phyloP scores from a whole-genome alignment of 2,113 vertebrate species.

The Elephas maximus region DNA sequence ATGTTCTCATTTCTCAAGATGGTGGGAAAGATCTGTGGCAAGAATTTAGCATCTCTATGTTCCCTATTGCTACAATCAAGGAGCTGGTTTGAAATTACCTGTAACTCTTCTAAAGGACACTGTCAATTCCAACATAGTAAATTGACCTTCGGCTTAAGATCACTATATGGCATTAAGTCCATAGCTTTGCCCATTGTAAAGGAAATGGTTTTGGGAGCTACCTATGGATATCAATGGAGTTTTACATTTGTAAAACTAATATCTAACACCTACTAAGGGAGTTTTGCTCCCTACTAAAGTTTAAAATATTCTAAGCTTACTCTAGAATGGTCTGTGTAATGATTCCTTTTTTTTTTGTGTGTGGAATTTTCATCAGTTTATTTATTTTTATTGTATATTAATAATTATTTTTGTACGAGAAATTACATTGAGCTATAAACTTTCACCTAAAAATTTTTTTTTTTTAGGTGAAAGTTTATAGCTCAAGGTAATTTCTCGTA shows the following conservation, averaged over 20 bases:
- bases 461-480: no score
- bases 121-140: neutral
- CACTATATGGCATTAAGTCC: neutral
- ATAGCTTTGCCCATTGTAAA: neutral
- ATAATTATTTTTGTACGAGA: no score
- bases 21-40: neutral
- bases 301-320: neutral
- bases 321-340: neutral
- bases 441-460: no score
- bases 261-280: neutral
- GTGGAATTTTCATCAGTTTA: no score
- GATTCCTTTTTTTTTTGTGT: neutral
- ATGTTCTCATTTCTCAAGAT: slow-evolving; percentile 36
- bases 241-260: neutral
- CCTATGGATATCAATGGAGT: neutral
- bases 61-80: neutral
- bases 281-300: neutral
- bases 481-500: no score
- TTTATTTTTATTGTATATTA: no score
- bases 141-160: neutral
- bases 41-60: neutral
- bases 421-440: no score
- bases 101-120: neutral
- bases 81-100: neutral
- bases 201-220: neutral